Evolutionary conservation across 1,140 invertebrate species (phyloP).

Genomic region (Lasioglossum baleicum): DNA sequence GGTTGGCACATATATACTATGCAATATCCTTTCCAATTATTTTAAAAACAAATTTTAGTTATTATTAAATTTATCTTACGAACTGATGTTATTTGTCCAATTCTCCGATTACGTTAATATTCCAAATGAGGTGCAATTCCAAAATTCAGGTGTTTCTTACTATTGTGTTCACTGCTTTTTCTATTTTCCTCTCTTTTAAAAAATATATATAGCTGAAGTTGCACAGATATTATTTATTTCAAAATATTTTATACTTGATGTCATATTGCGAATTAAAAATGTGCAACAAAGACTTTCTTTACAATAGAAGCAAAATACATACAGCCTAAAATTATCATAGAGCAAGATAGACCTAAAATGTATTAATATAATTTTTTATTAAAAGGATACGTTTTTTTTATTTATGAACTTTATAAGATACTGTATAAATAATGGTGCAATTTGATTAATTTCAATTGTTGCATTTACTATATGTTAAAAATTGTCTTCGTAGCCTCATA

Average conservation of each 20-base stretch:
- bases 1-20: slow-evolving; percentile 31
- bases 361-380: slow-evolving; percentile 65
- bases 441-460: slow-evolving; percentile 86
- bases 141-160: slow-evolving; percentile 3
- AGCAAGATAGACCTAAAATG: slow-evolving; percentile 51
- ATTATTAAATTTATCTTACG: slow-evolving; percentile 30
- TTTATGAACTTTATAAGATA: slow-evolving; percentile 89
- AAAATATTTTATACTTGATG: neutral
- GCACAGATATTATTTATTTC: slow-evolving; percentile 16
- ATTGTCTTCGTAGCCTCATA: slow-evolving; percentile 90
- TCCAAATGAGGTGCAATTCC: slow-evolving; percentile 8
- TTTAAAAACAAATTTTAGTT: slow-evolving; percentile 11
- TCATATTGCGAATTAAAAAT: neutral
- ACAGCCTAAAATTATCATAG: slow-evolving; percentile 39
- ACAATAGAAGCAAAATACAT: slow-evolving; percentile 29
- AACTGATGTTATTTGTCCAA: slow-evolving; percentile 16
- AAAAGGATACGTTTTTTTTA: slow-evolving; percentile 26
- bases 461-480: slow-evolving; percentile 93
- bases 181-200: neutral
- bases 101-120: slow-evolving; percentile 14
- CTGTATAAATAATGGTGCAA: slow-evolving; percentile 92
- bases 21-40: neutral
- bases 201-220: neutral
- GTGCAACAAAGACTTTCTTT: slow-evolving; percentile 17
- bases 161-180: neutral